These are phyloP conservation scores for Cetoscarus ocellatus DNA, from an alignment of 2,797 vertebrate genomes.

Conservation along the genomic window DNA sequence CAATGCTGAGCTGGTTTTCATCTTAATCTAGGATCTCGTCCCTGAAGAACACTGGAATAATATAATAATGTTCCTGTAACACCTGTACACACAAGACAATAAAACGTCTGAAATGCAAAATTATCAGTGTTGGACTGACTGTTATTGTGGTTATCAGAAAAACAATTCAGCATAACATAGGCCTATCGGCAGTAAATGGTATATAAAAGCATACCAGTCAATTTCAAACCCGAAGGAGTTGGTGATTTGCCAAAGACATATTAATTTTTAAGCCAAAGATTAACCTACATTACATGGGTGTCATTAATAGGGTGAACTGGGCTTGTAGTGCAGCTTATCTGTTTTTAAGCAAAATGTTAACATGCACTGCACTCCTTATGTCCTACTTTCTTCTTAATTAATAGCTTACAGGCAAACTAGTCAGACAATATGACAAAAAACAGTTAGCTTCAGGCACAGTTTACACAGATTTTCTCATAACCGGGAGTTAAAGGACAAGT, in stretches of 20 bases:
- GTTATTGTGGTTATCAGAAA: neutral
- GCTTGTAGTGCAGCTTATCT: no score
- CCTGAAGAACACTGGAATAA: constrained; percentile 62
- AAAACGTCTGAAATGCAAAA: constrained; percentile 42
- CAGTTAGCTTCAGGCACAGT: no score
- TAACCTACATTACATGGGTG: no score
- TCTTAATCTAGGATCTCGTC: constrained; percentile 57
- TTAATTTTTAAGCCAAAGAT: no score
- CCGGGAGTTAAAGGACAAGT: no score
- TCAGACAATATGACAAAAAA: no score
- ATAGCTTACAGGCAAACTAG: no score
- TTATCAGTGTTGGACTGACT: constrained; percentile 19
- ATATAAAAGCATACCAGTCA: neutral
- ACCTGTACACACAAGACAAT: constrained; percentile 40
- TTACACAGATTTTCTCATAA: no score
- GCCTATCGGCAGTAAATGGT: neutral
- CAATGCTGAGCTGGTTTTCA: constrained; percentile 55
- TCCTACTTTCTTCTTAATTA: no score
- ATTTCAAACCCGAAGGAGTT: neutral
- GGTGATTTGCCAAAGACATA: neutral
- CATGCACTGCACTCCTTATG: no score
- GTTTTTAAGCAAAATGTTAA: no score
- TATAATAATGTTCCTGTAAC: constrained; percentile 22
- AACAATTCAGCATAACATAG: neutral
- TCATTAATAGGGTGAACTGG: no score